Conservation (phyloP, 2,888 invertebrate genomes). For the Eilema griseolum region DNA sequence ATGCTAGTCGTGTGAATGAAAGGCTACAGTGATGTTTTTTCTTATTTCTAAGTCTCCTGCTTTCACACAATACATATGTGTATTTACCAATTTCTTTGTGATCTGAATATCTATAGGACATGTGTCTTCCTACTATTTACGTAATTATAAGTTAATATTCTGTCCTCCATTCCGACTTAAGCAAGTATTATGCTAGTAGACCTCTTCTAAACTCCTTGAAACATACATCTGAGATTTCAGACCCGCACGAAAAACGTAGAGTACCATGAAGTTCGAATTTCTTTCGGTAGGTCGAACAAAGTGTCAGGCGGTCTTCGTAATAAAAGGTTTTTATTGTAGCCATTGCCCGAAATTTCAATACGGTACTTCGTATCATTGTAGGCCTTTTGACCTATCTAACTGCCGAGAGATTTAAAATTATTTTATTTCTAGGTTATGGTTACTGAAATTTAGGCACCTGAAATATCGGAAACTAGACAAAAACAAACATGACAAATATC, state of each 20-base stretch:
- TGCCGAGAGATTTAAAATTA: not conserved
- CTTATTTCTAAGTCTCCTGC: not conserved
- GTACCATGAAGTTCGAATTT: not conserved
- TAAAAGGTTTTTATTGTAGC: not conserved
- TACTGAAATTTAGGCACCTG: not conserved
- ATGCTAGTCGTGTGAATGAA: not conserved
- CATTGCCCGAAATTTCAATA: not conserved
- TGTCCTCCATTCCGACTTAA: not conserved
- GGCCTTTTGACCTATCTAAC: too few species aligned
- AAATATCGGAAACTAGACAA: not conserved
- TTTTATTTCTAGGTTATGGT: not conserved
- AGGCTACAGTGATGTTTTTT: not conserved
- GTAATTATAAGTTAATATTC: slow-evolving; percentile 4
- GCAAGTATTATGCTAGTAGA: not conserved
- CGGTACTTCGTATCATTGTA: not conserved
- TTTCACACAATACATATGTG: not conserved
- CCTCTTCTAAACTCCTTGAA: not conserved
- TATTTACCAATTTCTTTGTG: not conserved
- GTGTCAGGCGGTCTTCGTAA: not conserved
- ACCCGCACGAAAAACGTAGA: not conserved
- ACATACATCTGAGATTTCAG: not conserved
- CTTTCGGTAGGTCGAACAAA: not conserved
- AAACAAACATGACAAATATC: not conserved
- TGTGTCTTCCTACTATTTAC: slow-evolving; percentile 3
- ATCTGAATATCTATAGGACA: not conserved